These are phyloP conservation scores for Calonectris borealis DNA, from an alignment of 2,113 vertebrate species.

Conservation along the genomic window DNA sequence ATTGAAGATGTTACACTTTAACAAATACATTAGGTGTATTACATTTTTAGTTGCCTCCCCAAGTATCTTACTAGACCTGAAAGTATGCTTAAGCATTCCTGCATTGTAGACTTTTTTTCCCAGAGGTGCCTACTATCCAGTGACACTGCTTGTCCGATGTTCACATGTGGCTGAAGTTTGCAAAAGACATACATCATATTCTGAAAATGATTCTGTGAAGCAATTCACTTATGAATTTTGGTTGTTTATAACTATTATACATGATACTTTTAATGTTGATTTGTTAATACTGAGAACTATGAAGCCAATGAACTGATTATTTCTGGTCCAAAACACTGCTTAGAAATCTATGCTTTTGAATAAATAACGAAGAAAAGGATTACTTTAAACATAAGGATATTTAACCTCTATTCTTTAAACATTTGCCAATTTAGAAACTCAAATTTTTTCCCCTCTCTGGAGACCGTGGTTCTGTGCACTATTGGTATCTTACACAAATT, in stretches of 20 bases:
- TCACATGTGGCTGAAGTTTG: conserved; percentile 48
- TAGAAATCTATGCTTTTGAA: conserved; percentile 32
- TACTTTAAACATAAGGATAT: not conserved
- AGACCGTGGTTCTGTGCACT: conserved; percentile 15
- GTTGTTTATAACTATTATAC: not conserved
- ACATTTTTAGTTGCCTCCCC: conserved; percentile 28
- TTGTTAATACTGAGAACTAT: conserved; percentile 8
- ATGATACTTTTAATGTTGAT: not conserved
- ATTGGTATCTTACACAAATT: not conserved
- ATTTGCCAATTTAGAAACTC: conserved; percentile 27
- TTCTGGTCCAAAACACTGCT: conserved; percentile 48
- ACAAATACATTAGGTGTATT: conserved; percentile 3
- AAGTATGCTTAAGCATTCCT: conserved; percentile 57
- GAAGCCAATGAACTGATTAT: conserved; percentile 31
- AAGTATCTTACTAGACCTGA: conserved; percentile 25
- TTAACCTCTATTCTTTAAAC: not conserved
- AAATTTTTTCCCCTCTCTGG: not conserved
- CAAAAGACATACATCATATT: not conserved
- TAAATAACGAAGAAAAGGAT: not conserved
- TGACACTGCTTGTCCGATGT: not conserved
- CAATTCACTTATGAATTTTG: not conserved
- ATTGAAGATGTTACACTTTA: conserved; percentile 45
- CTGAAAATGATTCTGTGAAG: not conserved
- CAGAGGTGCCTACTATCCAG: conserved; percentile 36
- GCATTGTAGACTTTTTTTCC: conserved; percentile 26